phyloP scores from a whole-genome alignment of 2,888 invertebrate species.

The Acanthosepion lycidas region DNA sequence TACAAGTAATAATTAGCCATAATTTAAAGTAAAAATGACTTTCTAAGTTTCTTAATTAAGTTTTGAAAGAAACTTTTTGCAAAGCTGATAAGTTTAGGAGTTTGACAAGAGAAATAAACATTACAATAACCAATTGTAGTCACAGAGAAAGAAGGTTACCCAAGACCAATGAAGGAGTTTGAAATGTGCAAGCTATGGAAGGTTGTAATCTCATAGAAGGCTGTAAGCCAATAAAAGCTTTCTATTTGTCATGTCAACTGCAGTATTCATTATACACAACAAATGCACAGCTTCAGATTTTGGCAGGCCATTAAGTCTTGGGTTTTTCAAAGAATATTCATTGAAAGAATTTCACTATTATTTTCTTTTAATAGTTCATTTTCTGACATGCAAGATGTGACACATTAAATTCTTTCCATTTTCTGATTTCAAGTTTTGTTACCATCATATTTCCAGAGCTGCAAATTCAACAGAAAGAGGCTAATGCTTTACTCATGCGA shows the following conservation, averaged over 20 bases:
- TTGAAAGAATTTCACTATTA: constrained; percentile 33
- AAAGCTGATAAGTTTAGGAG: neutral
- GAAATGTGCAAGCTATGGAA: constrained; percentile 22
- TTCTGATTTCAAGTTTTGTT: constrained; percentile 7
- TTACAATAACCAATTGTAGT: neutral
- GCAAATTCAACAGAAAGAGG: neutral
- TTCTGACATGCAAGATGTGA: constrained; percentile 33
- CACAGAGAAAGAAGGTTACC: neutral
- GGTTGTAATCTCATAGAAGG: constrained; percentile 8
- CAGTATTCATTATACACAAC: neutral
- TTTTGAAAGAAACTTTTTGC: neutral
- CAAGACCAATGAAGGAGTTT: neutral
- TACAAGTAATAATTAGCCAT: neutral
- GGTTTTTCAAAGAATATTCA: constrained; percentile 33
- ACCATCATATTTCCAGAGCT: neutral
- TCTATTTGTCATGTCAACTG: constrained; percentile 33
- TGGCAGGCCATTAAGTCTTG: constrained; percentile 22
- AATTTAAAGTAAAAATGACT: neutral
- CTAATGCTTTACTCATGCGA: neutral
- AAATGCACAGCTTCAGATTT: constrained; percentile 10
- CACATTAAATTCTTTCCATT: constrained; percentile 23
- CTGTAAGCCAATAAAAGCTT: constrained; percentile 33
- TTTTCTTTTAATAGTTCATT: constrained; percentile 23
- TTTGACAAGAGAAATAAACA: neutral
- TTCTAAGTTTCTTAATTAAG: neutral